Evolutionary conservation across 2,113 vertebrate species (phyloP).

Genomic region (Lepus europaeus): DNA sequence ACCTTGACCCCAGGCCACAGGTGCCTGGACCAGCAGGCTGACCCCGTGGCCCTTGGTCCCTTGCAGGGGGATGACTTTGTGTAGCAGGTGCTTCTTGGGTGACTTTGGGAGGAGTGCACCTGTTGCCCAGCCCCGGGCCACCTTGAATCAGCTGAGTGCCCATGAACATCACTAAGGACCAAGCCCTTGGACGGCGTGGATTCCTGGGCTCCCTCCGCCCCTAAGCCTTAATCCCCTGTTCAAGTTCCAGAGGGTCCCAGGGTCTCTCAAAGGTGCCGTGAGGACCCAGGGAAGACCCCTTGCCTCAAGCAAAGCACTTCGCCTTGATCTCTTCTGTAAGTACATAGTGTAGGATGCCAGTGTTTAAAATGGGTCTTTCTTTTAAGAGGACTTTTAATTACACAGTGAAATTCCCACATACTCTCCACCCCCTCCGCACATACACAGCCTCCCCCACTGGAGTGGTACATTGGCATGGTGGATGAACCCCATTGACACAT

Average conservation of each 20-base stretch:
- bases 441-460: fast-evolving
- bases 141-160: background rate
- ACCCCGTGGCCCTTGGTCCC: background rate
- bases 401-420: background rate
- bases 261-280: background rate
- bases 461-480: background rate
- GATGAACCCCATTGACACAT: background rate
- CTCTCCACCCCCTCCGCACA: background rate
- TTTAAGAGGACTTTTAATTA: background rate
- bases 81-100: background rate
- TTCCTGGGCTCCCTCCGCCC: background rate
- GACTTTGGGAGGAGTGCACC: background rate
- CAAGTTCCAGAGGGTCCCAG: background rate
- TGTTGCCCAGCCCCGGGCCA: background rate
- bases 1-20: too few species aligned
- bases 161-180: background rate
- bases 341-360: fast-evolving
- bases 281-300: background rate
- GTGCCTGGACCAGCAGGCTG: background rate
- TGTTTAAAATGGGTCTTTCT: background rate
- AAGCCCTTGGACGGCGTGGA: fast-evolving
- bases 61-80: background rate
- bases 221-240: background rate
- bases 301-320: background rate
- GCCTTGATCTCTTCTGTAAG: background rate